These are phyloP conservation scores for Eilema griseolum DNA, from an alignment of 2,888 invertebrate species.

Conservation along the genomic window DNA sequence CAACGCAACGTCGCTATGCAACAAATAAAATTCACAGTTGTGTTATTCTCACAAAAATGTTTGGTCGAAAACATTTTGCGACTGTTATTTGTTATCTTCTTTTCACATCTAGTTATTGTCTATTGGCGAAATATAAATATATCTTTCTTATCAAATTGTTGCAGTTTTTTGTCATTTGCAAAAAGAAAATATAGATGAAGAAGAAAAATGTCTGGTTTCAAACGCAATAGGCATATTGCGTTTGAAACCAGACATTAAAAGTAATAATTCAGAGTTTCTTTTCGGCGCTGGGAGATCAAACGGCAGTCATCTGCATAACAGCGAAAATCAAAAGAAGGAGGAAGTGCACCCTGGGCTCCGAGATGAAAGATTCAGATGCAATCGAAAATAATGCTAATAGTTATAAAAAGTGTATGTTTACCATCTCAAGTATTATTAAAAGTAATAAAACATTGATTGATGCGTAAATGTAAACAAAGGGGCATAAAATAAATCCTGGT, in stretches of 20 bases:
- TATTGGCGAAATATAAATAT: neutral
- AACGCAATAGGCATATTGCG: neutral
- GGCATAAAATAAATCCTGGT: neutral
- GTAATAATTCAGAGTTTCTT: too few species aligned
- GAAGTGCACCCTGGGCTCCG: too few species aligned
- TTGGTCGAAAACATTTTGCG: constrained; percentile 23
- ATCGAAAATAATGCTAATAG: neutral
- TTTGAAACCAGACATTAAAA: neutral
- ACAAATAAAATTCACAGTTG: constrained; percentile 49
- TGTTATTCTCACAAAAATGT: constrained; percentile 34
- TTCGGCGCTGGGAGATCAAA: too few species aligned
- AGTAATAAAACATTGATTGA: neutral
- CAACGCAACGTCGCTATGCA: constrained; percentile 41
- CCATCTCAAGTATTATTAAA: neutral
- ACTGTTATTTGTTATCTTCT: neutral
- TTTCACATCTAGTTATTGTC: neutral
- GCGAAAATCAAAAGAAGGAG: too few species aligned
- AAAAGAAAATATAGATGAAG: neutral
- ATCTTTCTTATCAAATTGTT: neutral
- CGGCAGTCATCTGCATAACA: too few species aligned
- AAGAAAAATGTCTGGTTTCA: too few species aligned
- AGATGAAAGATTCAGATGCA: too few species aligned
- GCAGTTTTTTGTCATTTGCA: too few species aligned
- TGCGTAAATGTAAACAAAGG: neutral
- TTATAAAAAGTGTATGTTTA: neutral